Conservation (phyloP, 1,140 invertebrate species). For the Teleogryllus occipitalis region DNA sequence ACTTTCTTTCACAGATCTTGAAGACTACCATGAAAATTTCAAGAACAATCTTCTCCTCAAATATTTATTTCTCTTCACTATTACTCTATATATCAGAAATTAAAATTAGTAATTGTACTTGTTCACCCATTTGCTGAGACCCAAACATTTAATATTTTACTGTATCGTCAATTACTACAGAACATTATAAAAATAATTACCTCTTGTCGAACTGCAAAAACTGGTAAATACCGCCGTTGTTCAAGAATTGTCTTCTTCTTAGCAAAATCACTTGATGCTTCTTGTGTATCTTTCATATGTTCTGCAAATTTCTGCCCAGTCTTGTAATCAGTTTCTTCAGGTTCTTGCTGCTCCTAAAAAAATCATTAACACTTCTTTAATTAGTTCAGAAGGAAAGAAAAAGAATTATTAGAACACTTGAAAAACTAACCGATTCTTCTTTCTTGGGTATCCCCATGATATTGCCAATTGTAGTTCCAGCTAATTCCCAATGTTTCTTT, state of each 20-base stretch:
- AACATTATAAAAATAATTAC: conserved; percentile 28
- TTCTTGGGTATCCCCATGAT: conserved; percentile 90
- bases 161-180: too few species aligned
- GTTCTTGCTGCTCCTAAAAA: conserved; percentile 42
- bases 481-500: conserved; percentile 98
- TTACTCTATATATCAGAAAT: too few species aligned
- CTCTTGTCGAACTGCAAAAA: conserved; percentile 92
- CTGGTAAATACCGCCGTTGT: conserved; percentile 88
- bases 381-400: neutral
- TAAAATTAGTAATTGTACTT: too few species aligned
- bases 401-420: neutral
- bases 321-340: conserved; percentile 65
- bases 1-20: too few species aligned
- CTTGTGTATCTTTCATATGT: conserved; percentile 68
- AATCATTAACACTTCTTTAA: neutral
- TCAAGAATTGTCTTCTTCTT: conserved; percentile 76
- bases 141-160: too few species aligned
- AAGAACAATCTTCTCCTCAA: too few species aligned
- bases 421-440: conserved; percentile 62
- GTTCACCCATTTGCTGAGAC: too few species aligned
- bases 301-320: conserved; percentile 94
- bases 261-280: conserved; percentile 82
- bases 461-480: conserved; percentile 93
- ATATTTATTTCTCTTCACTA: too few species aligned
- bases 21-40: too few species aligned